Base-by-base conservation (phyloP, 2,113 vertebrate species). In the Pterocles orientalis region DNA sequence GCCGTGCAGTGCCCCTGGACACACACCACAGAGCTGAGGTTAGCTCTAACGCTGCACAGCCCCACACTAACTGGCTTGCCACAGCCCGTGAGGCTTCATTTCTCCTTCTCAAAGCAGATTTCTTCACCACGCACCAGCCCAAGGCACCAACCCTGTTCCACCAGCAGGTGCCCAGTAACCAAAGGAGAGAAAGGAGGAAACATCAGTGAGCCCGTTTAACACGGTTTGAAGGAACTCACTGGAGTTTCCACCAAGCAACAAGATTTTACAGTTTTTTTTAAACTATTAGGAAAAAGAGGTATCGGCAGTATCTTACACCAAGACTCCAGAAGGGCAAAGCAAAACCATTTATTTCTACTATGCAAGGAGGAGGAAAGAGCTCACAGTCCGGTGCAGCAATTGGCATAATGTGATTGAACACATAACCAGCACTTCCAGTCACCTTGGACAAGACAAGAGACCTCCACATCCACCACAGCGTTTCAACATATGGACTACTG, bases 331-430 rank as follows among this genome's bases (percentile, higher is more conserved):
- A 68, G 23, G 34, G 33, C 48, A 82, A 82, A 56, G 66, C 28
- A 72, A 90, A 90, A 4, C 12, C n/a, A 33, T 61, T 71, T 68
- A 23, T 83, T 94, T 85, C 66, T 10, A n/a, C 39, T 6, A 70
- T 0, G 0, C 23, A 34, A 5, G 12, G 29, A 80, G 50, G 14
- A 90, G 10, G 29, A 73, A 45, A n/a, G n/a, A 58, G 69, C 51
- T 66, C 51, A 6, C 5, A 54, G 45, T 19, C 39, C 6, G 1
- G 14, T 83, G 64, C 54, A 73, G 50, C 24, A 9, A 8, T 80
- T 0, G 0, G 51, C 4, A 3, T 17, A 24, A 69, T 1, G 0
- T 4, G 8, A 72, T 0, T 41, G 24, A 64, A 73, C 3, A 19
- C 17, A 51, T 2, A 82, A 73, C 26, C 62, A 69, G 66, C 58